A percentile compares a stretch with the other conserved stretches of the same genome.
These are phyloP conservation scores for Nixonia krombeini DNA, from an alignment of 1,140 invertebrate species.

Conservation along the genomic window DNA sequence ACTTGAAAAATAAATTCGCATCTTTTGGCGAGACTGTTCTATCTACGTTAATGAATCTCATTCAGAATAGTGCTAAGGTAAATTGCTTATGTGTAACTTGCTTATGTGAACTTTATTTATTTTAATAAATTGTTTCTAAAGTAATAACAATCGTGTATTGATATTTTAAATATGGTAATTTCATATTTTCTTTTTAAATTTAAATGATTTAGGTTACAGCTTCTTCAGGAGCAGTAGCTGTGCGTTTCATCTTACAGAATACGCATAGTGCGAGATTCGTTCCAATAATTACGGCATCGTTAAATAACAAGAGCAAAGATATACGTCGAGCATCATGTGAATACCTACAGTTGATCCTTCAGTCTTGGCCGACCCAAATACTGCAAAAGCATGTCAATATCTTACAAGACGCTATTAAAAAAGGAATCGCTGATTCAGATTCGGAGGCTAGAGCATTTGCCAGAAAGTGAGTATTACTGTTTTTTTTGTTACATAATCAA, in stretches of 20 bases:
- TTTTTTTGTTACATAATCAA: no score
- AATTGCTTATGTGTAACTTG: conserved; percentile 26
- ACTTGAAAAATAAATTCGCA: conserved; percentile 86
- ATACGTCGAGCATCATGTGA: conserved; percentile 88
- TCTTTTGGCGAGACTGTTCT: conserved; percentile 87
- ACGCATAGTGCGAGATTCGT: conserved; percentile 88
- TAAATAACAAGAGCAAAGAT: conserved; percentile 92
- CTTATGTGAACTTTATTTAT: background rate
- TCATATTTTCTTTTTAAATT: conserved; percentile 13
- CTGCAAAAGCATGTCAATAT: conserved; percentile 86
- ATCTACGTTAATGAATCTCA: conserved; percentile 88
- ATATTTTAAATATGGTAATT: conserved; percentile 13
- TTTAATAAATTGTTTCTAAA: background rate
- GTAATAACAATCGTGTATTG: no score
- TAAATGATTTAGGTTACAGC: conserved; percentile 83
- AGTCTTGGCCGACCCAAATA: conserved; percentile 85
- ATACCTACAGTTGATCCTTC: conserved; percentile 86
- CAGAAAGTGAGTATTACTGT: conserved; percentile 74
- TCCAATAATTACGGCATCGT: conserved; percentile 86
- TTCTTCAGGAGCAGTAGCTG: conserved; percentile 87
- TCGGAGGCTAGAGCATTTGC: conserved; percentile 85
- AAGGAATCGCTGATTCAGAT: conserved; percentile 93
- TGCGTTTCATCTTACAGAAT: conserved; percentile 91
- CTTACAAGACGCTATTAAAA: conserved; percentile 89
- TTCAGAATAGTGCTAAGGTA: conserved; percentile 96